Conservation (phyloP, 2,113 vertebrate species). For the Semnornis frantzii region DNA sequence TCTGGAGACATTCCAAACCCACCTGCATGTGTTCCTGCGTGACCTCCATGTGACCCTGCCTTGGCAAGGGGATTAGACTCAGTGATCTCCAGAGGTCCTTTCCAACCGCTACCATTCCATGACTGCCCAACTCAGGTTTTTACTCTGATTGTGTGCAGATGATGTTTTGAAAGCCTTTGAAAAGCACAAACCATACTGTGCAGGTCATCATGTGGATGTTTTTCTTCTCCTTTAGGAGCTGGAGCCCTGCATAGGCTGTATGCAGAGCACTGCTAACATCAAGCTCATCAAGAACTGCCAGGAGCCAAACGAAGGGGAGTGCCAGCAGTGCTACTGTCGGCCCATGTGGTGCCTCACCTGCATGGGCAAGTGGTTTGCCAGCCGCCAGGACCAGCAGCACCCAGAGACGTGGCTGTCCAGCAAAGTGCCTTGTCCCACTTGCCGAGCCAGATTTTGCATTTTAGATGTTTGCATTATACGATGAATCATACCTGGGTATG, state of each 20-base stretch:
- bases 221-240: constrained; percentile 78
- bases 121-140: neutral
- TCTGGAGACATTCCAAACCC: too few species aligned
- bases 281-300: constrained; percentile 88
- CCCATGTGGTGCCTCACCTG: constrained; percentile 98
- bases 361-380: constrained; percentile 96
- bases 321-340: constrained; percentile 91
- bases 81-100: too few species aligned
- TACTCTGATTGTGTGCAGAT: neutral
- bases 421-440: constrained; percentile 92
- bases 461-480: constrained; percentile 86
- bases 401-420: constrained; percentile 94
- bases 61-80: too few species aligned
- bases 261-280: constrained; percentile 86
- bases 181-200: neutral
- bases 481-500: constrained; percentile 63
- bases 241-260: constrained; percentile 92
- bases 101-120: too few species aligned
- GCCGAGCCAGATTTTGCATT: constrained; percentile 91
- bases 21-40: too few species aligned
- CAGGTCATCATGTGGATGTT: neutral
- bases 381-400: constrained; percentile 91
- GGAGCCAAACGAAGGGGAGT: constrained; percentile 76
- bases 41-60: too few species aligned
- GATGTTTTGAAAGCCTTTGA: neutral